These are phyloP conservation scores for Electrona antarctica DNA, from an alignment of 2,113 vertebrate species.

Conservation along the genomic window DNA sequence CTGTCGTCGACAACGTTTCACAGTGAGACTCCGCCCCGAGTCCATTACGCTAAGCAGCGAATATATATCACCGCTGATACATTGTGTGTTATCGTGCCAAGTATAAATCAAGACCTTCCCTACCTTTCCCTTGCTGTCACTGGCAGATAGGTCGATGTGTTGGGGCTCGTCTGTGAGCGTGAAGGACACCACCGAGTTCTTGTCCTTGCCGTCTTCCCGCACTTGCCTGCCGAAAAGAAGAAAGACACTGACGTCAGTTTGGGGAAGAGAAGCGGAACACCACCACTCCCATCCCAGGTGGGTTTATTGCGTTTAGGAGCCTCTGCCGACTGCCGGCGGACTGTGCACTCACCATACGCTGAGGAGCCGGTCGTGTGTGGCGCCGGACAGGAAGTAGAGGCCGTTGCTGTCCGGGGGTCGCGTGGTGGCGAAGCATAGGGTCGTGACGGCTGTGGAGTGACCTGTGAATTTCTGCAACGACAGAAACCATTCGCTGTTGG, in stretches of 20 bases:
- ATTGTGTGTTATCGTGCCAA: background rate
- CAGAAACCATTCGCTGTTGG: too few relatives aligned
- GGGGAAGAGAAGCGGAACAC: background rate
- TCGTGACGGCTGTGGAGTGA: slow-evolving; percentile 91
- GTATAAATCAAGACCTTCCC: background rate
- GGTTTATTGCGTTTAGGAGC: too few relatives aligned
- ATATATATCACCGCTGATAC: background rate
- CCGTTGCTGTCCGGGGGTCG: slow-evolving; percentile 88
- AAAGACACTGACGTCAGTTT: slow-evolving; percentile 5
- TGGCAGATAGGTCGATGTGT: slow-evolving; percentile 86
- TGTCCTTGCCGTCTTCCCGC: slow-evolving; percentile 92
- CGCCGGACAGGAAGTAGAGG: slow-evolving; percentile 95
- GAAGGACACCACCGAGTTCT: slow-evolving; percentile 93
- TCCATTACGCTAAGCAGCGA: background rate
- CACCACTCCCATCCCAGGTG: too few relatives aligned
- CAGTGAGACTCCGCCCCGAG: background rate
- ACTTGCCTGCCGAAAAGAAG: slow-evolving; percentile 86
- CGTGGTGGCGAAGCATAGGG: slow-evolving; percentile 88
- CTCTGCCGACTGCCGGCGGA: too few relatives aligned
- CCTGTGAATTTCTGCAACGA: slow-evolving; percentile 92
- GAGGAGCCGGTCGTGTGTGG: slow-evolving; percentile 90
- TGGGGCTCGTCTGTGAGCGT: slow-evolving; percentile 90
- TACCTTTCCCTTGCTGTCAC: slow-evolving; percentile 93
- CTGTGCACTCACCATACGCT: slow-evolving; percentile 91
- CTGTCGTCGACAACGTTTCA: background rate